phyloP scores from a whole-genome alignment of 2,797 vertebrate species.

The Parauchenoglanis ngamensis region DNA sequence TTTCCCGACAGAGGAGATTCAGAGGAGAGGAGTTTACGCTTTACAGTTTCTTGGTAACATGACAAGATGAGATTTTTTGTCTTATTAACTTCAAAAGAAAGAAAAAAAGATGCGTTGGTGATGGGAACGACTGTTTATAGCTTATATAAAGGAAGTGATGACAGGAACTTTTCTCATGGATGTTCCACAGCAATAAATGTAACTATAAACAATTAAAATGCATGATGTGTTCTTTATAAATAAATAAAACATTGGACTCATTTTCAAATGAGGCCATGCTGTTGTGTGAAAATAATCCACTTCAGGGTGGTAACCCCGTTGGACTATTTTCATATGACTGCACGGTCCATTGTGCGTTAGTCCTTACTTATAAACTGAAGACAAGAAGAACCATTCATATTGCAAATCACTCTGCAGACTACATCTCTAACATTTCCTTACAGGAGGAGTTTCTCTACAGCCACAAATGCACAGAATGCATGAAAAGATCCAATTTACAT shows the following conservation, averaged over 20 bases:
- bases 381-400: neutral
- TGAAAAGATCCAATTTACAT: neutral
- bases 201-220: neutral
- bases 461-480: neutral
- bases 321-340: neutral
- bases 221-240: neutral
- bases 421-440: neutral
- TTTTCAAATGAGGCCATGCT: neutral
- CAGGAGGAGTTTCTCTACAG: neutral
- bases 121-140: neutral
- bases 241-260: neutral
- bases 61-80: neutral
- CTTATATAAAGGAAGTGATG: neutral
- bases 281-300: neutral
- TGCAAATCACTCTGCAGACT: neutral
- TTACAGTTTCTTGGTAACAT: neutral
- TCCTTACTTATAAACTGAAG: neutral
- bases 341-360: neutral
- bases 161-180: neutral
- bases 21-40: neutral
- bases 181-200: neutral
- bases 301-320: neutral
- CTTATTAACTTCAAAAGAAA: neutral
- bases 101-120: neutral
- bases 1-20: neutral